Evolutionary conservation across 1,140 invertebrate species (phyloP).

Genomic region (Cephus cinctus): DNA sequence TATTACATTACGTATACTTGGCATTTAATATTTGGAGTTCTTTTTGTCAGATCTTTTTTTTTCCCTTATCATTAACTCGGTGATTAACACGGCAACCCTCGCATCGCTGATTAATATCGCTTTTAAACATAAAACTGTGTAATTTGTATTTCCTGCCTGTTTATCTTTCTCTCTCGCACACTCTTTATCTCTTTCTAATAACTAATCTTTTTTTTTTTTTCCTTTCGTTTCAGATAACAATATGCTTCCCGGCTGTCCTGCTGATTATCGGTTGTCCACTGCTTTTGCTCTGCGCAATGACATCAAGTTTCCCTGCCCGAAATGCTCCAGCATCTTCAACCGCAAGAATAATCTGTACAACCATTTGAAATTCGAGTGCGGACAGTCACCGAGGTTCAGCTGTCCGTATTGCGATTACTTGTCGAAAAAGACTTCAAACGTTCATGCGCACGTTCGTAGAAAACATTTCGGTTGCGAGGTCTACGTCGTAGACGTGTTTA

Average conservation of each 20-base stretch:
- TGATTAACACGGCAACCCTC: too few species aligned
- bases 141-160: neutral
- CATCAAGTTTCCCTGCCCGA: slow-evolving; percentile 15
- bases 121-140: too few species aligned
- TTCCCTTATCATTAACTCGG: too few species aligned
- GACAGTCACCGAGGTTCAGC: slow-evolving; percentile 30
- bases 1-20: too few species aligned
- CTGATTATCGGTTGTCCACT: neutral
- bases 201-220: neutral
- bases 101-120: too few species aligned
- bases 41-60: too few species aligned
- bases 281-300: neutral
- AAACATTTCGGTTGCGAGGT: slow-evolving; percentile 49
- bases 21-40: too few species aligned
- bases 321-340: slow-evolving; percentile 19
- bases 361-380: slow-evolving; percentile 39
- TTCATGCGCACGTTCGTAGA: slow-evolving; percentile 19
- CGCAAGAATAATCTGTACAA: slow-evolving; percentile 19
- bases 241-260: neutral
- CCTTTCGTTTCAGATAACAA: slow-evolving; percentile 5
- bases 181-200: neutral
- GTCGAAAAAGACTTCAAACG: slow-evolving; percentile 19
- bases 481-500: slow-evolving; percentile 36
- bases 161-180: neutral
- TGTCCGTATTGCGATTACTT: slow-evolving; percentile 35